Percentiles rank a stretch among this genome's conserved stretches.
Evolutionary conservation across 2,888 invertebrate species (phyloP).

Genomic region (Pandemis corylana): DNA sequence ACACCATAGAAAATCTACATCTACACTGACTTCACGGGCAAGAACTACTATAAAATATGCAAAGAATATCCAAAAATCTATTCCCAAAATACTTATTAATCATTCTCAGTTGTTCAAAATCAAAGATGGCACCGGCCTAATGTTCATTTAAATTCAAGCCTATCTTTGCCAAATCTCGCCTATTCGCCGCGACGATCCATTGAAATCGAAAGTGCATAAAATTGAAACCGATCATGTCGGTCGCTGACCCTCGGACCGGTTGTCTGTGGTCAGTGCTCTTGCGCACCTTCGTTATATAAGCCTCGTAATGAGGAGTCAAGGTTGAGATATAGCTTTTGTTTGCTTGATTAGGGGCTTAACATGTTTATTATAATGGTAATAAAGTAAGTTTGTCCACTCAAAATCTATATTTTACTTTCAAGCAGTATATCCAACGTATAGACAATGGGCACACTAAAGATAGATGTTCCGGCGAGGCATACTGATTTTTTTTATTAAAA

Average conservation of each 20-base stretch:
- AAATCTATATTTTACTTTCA: too few relatives aligned
- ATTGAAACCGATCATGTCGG: slow-evolving; percentile 36
- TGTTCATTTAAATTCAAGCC: not conserved
- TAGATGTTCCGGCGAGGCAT: too few relatives aligned
- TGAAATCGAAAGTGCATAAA: slow-evolving; percentile 53
- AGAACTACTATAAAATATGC: too few relatives aligned
- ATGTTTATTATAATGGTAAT: not conserved
- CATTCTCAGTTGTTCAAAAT: too few relatives aligned
- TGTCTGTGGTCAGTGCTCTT: slow-evolving; percentile 45
- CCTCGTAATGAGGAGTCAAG: slow-evolving; percentile 47
- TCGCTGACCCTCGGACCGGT: slow-evolving; percentile 50
- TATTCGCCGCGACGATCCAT: slow-evolving; percentile 28
- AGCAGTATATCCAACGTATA: too few relatives aligned
- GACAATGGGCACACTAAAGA: too few relatives aligned
- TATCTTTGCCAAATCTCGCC: slow-evolving; percentile 5
- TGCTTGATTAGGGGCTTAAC: not conserved
- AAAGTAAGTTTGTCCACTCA: too few relatives aligned
- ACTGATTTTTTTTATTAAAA: too few relatives aligned
- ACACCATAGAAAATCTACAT: too few relatives aligned
- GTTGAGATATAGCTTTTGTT: slow-evolving; percentile 26
- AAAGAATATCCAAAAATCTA: too few relatives aligned
- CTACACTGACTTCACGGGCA: too few relatives aligned
- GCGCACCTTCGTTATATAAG: slow-evolving; percentile 49
- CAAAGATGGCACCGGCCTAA: not conserved
- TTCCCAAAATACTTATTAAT: too few relatives aligned